Evolutionary conservation across 2,113 vertebrate species (phyloP), one percentile per base, ranked within the genome.

Genomic region (Pseudorhombus dupliciocellatus): DNA sequence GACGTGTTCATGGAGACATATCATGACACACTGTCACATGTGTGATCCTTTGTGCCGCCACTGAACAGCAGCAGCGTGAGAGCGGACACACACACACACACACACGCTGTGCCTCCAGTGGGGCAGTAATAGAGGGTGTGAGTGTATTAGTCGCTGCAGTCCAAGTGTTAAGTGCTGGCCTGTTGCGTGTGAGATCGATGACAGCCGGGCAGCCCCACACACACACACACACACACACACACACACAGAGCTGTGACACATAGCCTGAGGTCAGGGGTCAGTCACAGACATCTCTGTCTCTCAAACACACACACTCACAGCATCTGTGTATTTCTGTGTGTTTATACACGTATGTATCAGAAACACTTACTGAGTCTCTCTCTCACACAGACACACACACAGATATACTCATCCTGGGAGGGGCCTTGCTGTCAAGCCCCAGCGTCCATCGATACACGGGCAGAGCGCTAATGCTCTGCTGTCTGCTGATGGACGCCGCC

Each of bases 401-500:
- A 28, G 91, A 71, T 79, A 82, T 74, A 83, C 92, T 66, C 77
- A 82, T 75, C 83, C 76, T 81, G 78, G 88, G 86, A 77, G 79
- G 83, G 81, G 87, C 79, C 80, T 70, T 70, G 77, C 79, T 88
- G 88, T 87, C 84, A 84, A 81, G 77, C 84, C 66, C 84, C 73
- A 40, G 73, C 81, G 77, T 86, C 83, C 83, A 88, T 91, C 87
- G 81, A 91, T 97, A 97, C 95, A 93, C 92, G 90, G 91, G 81
- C 90, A 94, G 94, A 94, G 94, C 95, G 95, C 94, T 97, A 97
- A 98, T 97, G 95, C 91, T n/a, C 84, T 75, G 77, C 86, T 91
- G 81, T 94, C 93, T 93, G 92, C 95, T 97, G 95, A 96, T 97
- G 95, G 95, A 96, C 91, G 94, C 94, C 95, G 94, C 95, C 93